Conservation (phyloP, 2,797 vertebrate species). For the Sebastes steindachneri region DNA sequence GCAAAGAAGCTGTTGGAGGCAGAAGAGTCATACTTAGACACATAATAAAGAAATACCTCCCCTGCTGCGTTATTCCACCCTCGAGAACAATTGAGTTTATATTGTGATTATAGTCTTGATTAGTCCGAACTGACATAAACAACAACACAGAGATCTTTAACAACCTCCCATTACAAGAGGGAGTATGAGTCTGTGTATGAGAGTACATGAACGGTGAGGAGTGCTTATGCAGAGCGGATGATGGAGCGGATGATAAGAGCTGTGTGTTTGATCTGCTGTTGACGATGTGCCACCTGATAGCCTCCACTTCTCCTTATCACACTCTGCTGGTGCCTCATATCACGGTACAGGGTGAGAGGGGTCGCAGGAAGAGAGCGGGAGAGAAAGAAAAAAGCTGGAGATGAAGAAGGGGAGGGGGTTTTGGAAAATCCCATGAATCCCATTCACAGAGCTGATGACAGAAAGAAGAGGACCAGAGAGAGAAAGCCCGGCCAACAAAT, state of each 20-base stretch:
- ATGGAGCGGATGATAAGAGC: conserved; percentile 25
- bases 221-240: conserved; percentile 19
- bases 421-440: conserved; percentile 41
- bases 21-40: conserved; percentile 21
- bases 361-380: background rate
- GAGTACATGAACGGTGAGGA: background rate
- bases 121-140: conserved; percentile 35
- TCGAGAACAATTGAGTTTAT: conserved; percentile 43
- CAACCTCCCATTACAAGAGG: background rate
- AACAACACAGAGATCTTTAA: conserved; percentile 25
- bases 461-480: conserved; percentile 32
- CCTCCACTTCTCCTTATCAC: conserved; percentile 48
- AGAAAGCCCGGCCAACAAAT: background rate
- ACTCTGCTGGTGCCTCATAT: conserved; percentile 31
- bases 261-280: conserved; percentile 59
- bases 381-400: conserved; percentile 4
- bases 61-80: conserved; percentile 7
- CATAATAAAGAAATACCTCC: conserved; percentile 21
- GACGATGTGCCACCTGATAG: conserved; percentile 65
- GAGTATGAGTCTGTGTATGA: background rate
- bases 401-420: background rate
- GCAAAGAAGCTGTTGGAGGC: conserved; percentile 29
- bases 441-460: conserved; percentile 52
- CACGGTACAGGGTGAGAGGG: conserved; percentile 4
- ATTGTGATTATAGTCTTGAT: conserved; percentile 44